Conservation (phyloP, 2,888 invertebrate species). For the Alsophila aescularia region DNA sequence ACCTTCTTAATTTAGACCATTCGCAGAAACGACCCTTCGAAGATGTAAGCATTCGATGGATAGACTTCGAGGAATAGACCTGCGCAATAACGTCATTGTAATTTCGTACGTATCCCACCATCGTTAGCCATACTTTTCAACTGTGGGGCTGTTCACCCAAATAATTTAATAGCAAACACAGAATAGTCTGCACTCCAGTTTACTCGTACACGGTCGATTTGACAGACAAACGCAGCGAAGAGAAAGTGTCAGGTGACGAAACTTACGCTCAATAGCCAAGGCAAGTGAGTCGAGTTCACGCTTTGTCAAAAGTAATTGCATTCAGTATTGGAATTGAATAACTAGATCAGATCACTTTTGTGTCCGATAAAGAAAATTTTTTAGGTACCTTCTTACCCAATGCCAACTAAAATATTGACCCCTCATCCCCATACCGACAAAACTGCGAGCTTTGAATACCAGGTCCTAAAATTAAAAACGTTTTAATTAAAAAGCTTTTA, state of each 20-base stretch:
- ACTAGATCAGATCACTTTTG: constrained; percentile 8
- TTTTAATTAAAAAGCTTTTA: too few relatives aligned
- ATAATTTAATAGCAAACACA: neutral
- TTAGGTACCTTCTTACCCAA: neutral
- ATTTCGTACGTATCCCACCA: too few relatives aligned
- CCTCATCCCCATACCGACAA: too few relatives aligned
- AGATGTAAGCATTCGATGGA: too few relatives aligned
- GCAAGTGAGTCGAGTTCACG: constrained; percentile 53
- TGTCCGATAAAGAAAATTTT: constrained; percentile 3
- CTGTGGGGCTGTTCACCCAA: neutral
- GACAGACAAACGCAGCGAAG: constrained; percentile 41
- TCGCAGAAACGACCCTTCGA: too few relatives aligned
- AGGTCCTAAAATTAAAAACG: too few relatives aligned
- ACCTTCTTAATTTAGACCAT: too few relatives aligned
- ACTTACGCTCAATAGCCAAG: constrained; percentile 54
- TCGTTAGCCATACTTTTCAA: too few relatives aligned
- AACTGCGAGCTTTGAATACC: too few relatives aligned
- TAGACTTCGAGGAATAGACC: too few relatives aligned
- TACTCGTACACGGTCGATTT: constrained; percentile 25
- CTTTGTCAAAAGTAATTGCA: constrained; percentile 65
- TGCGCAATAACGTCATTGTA: too few relatives aligned
- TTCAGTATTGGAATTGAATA: constrained; percentile 39
- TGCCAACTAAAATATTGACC: too few relatives aligned
- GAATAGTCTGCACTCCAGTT: constrained; percentile 2
- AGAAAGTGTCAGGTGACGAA: constrained; percentile 68